Base-by-base conservation (phyloP, 2,797 vertebrate species). In the Urosaurus nigricauda region DNA sequence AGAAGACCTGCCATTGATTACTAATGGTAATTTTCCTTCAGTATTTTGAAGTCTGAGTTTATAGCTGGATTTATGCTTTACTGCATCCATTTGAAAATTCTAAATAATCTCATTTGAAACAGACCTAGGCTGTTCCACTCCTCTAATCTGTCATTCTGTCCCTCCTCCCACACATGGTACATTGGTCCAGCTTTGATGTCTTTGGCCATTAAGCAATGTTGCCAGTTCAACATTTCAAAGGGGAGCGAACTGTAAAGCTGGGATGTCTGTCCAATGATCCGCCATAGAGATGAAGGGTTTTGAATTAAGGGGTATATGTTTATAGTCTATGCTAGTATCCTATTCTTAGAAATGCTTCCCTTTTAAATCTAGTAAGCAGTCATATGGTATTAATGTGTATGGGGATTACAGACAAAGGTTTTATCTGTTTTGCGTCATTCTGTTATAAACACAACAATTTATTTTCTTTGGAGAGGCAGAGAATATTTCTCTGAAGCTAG, bases 401-500 rank as follows among this genome's bases (percentile, higher is more conserved):
- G 37, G 65, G 7, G 78, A 77, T 91, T 93, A 90, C 71, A 40
- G 40, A 14, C 79, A 19, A 87, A 75, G 83, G 65, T 85, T 89
- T 93, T 71, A 88, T 78, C 58, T 91, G 89, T 63, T 35, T 7
- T 82, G 29, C 24, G 12, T 70, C 68, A 43, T 51, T 60, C 77
- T 85, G 35, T 56, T 70, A 87, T 79, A 68, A 71, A 81, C 24
- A 40, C n/a, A 81, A 70, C 77, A 63, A 9, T 84, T 56, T 79
- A 37, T 88, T 84, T 91, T 89, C 90, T 90, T 79, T 47, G 73
- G 84, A 92, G 85, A 87, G 90, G 14, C 17, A 89, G 85, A 90
- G 90, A 84, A 24, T 32, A 81, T n/a, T 17, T 84, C 17, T 81
- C 43, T 80, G 43, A 53, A 56, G 53, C 60, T 78, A 58, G 37